Conservation (phyloP, 2,888 invertebrate species). For the Sisyra terminalis region DNA sequence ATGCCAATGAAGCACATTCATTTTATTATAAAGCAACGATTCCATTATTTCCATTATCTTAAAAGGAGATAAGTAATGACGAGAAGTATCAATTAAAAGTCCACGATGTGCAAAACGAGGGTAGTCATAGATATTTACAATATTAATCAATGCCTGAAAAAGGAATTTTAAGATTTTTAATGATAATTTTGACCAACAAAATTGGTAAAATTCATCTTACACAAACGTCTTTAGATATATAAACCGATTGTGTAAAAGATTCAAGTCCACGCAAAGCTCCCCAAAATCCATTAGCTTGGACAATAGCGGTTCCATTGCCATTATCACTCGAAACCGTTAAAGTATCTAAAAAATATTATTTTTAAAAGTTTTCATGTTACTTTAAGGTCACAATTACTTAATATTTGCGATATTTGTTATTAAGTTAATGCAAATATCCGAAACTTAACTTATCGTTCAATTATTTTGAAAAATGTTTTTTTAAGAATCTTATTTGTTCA, state of each 20-base stretch:
- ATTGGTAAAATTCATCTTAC: no score
- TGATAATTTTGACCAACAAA: constrained; percentile 6
- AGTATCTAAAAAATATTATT: no score
- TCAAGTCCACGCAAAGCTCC: constrained; percentile 74
- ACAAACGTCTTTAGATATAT: constrained; percentile 20
- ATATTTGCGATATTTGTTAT: no score
- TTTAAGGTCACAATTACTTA: no score
- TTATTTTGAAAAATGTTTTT: no score
- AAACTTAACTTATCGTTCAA: no score
- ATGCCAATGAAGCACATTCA: constrained; percentile 93
- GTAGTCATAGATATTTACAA: constrained; percentile 52
- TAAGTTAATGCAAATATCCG: no score
- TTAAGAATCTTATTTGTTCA: no score
- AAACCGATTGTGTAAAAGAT: constrained; percentile 70
- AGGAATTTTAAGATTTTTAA: no score
- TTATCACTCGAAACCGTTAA: background rate
- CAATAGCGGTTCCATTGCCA: constrained; percentile 9
- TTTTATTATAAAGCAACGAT: constrained; percentile 79
- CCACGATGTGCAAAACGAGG: constrained; percentile 74
- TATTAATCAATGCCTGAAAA: constrained; percentile 37
- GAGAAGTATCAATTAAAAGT: constrained; percentile 68
- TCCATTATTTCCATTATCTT: constrained; percentile 54
- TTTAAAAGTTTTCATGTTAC: no score
- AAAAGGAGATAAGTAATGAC: constrained; percentile 60
- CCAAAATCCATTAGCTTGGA: constrained; percentile 45